These are phyloP conservation scores for Caradrina clavipalpis DNA, from an alignment of 2,888 invertebrate genomes.

Conservation along the genomic window DNA sequence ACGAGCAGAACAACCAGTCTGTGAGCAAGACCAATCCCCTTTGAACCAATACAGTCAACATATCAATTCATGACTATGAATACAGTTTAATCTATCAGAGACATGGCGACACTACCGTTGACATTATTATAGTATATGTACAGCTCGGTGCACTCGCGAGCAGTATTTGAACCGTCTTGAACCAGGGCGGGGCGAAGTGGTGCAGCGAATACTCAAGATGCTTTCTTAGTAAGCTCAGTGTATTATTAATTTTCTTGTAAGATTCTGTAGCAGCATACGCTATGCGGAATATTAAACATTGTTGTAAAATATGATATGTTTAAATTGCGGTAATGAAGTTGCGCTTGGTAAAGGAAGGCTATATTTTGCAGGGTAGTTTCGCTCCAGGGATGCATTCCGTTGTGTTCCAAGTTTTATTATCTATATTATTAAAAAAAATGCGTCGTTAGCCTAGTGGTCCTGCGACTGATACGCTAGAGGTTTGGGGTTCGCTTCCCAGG, in stretches of 20 bases:
- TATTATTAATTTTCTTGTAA: constrained; percentile 53
- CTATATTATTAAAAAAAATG: too few species aligned
- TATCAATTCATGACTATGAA: constrained; percentile 41
- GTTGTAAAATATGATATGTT: constrained; percentile 1
- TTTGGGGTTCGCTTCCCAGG: too few species aligned
- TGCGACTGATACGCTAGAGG: too few species aligned
- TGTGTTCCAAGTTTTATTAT: too few species aligned
- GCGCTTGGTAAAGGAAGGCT: too few species aligned
- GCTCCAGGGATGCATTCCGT: too few species aligned
- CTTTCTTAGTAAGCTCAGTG: constrained; percentile 26
- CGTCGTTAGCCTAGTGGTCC: too few species aligned
- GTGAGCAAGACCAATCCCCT: not conserved
- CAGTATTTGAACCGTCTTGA: constrained; percentile 46
- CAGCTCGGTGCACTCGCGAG: constrained; percentile 30
- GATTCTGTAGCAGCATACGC: constrained; percentile 10
- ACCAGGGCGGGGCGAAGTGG: constrained; percentile 27
- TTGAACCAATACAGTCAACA: constrained; percentile 13
- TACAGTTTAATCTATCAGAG: constrained; percentile 36
- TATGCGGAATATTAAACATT: constrained; percentile 19
- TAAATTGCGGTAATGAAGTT: not conserved
- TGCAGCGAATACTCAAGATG: constrained; percentile 27
- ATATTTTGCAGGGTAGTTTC: too few species aligned
- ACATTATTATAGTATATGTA: constrained; percentile 37
- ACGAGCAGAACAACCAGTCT: too few species aligned
- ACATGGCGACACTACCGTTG: constrained; percentile 39